Percentiles rank a stretch among this genome's conserved stretches.
Conservation (phyloP, 2,113 vertebrate genomes). For the Pogona vitticeps region DNA sequence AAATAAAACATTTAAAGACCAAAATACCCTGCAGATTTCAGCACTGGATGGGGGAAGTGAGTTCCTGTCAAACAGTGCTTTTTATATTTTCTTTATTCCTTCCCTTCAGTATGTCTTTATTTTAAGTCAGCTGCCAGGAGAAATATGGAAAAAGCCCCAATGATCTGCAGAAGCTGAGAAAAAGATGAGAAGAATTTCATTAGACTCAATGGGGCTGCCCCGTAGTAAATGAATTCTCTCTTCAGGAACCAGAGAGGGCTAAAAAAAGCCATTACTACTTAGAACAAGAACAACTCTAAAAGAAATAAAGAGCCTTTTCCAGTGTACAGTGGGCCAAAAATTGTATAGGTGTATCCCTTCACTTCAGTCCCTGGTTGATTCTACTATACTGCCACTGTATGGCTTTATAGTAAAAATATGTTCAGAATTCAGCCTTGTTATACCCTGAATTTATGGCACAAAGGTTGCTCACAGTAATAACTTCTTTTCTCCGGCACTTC, state of each 20-base stretch:
- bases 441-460: slow-evolving; percentile 56
- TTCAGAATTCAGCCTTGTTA: slow-evolving; percentile 48
- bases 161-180: background rate
- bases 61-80: background rate
- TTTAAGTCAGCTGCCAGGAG: slow-evolving; percentile 16
- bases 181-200: slow-evolving; percentile 10
- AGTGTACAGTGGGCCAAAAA: background rate
- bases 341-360: background rate
- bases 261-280: background rate
- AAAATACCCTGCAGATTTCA: background rate
- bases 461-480: slow-evolving; percentile 59
- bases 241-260: background rate
- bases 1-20: background rate
- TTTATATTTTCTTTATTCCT: background rate
- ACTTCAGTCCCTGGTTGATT: slow-evolving; percentile 29
- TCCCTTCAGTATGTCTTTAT: background rate
- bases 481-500: slow-evolving; percentile 56
- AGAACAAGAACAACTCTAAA: background rate
- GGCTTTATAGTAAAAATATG: slow-evolving; percentile 34
- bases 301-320: background rate
- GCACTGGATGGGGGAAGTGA: background rate
- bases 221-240: background rate
- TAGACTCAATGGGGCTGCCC: background rate
- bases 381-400: slow-evolving; percentile 22
- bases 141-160: background rate